phyloP scores from a whole-genome alignment of 2,888 invertebrate genomes.

The Apocheima hispidaria region DNA sequence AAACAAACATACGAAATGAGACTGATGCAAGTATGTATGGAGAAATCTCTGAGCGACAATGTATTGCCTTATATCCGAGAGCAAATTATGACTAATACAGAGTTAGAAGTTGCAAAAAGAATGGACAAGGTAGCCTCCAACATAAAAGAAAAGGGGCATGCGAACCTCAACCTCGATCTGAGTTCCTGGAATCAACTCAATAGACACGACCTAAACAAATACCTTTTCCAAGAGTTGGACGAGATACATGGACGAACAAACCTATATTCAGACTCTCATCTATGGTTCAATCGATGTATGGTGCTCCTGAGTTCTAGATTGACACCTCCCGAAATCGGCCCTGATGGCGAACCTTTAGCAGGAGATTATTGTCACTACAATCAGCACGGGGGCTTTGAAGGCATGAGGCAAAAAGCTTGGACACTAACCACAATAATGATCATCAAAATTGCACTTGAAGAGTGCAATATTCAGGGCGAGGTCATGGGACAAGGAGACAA shows the following conservation, averaged over 20 bases:
- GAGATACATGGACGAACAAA: neutral
- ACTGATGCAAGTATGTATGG: slow-evolving; percentile 14
- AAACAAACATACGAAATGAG: slow-evolving; percentile 11
- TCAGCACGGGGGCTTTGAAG: no score
- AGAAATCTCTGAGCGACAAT: slow-evolving; percentile 16
- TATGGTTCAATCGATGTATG: slow-evolving; percentile 16
- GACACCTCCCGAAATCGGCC: slow-evolving; percentile 10
- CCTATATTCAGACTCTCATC: slow-evolving; percentile 8
- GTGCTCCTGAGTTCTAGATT: slow-evolving; percentile 8
- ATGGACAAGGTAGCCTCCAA: slow-evolving; percentile 11
- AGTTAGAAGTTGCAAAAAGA: slow-evolving; percentile 9
- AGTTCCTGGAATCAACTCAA: slow-evolving; percentile 5
- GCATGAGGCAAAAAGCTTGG: no score
- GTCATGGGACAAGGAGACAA: no score
- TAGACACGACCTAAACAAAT: slow-evolving; percentile 11
- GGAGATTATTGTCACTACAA: no score
- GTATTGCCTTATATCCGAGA: slow-evolving; percentile 5
- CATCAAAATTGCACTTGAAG: no score
- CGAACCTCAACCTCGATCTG: neutral
- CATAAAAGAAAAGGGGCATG: neutral
- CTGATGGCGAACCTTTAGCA: no score
- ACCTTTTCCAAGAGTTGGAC: slow-evolving; percentile 1
- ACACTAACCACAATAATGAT: no score
- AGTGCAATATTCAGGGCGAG: no score
- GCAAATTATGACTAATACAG: slow-evolving; percentile 13